Base-by-base conservation (phyloP, 2,113 vertebrate genomes). In the Gopherus evgoodei region DNA sequence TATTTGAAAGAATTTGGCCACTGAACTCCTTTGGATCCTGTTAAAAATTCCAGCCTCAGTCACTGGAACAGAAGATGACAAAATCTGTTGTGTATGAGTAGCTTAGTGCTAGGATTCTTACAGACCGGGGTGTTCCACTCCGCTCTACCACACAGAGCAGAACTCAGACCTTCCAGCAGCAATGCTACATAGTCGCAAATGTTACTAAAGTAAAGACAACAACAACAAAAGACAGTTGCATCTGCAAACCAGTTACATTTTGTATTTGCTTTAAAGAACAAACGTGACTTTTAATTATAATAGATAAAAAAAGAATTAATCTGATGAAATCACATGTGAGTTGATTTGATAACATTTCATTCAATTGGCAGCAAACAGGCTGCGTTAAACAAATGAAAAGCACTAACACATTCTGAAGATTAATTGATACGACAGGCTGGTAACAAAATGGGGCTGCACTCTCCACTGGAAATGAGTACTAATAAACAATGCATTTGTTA, bases 231-330 rank as follows among this genome's bases (percentile, higher is more conserved):
- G 92, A 91, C 85, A 91, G 93, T 90, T 90, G 56, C 54, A 1
- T 85, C 54, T n/a, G 83, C 90, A 97, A 96, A 94, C 65, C 95
- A 91, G 97, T 95, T 96, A 62, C 85, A 94, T 96, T 98, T 96
- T 95, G 96, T 93, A 94, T 94, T 97, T 97, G 94, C 91, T 97
- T 96, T 96, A 95, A 96, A 96, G 95, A 93, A 83, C 93, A 96
- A 95, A 93, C 95, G 91, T 90, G 72, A 90, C 95, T 98, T 97
- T 97, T 95, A 98, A 96, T 94, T 98, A 92, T 56, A 92, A 91
- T n/a, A 78, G 91, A 96, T 94, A 97, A 94, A 95, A 96, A 87
- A 96, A 75, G 96, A 96, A 96, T 80, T 89, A 96, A 93, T 96
- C 86, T 95, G 75, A 59, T 81, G 89, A 96, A 96, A 97, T 91